A percentile compares a stretch with the other conserved stretches of the same genome.
Conservation (phyloP, 2,797 vertebrate species). For the Poecilia wingei region DNA sequence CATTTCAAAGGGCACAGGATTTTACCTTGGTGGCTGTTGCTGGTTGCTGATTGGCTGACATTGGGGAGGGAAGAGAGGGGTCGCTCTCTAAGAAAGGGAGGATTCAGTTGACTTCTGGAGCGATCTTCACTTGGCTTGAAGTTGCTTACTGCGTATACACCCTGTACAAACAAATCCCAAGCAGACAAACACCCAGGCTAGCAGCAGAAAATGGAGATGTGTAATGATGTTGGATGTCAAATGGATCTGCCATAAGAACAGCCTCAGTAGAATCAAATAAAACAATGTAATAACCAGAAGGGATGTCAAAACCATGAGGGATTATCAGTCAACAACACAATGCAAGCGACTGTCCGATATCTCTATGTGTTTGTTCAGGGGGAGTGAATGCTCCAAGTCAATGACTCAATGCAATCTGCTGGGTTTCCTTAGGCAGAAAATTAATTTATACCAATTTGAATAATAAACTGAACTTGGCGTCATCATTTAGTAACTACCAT, state of each 20-base stretch:
- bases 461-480: not conserved
- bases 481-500: not conserved
- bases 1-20: not conserved
- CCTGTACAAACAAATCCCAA: conserved; percentile 76
- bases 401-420: not conserved
- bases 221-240: not conserved
- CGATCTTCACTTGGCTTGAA: conserved; percentile 91
- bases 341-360: not conserved
- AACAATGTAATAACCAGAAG: not conserved
- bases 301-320: no score
- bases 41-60: conserved; percentile 83
- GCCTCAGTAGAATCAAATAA: not conserved
- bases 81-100: conserved; percentile 81
- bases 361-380: not conserved
- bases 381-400: not conserved
- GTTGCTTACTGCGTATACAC: conserved; percentile 92
- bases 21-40: conserved; percentile 72
- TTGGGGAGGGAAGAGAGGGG: conserved; percentile 87
- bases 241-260: not conserved
- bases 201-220: not conserved
- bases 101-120: conserved; percentile 69
- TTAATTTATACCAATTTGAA: not conserved
- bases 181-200: conserved; percentile 8
- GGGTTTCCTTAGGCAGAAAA: not conserved
- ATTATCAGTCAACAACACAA: not conserved